Percentiles rank a stretch among this genome's conserved stretches.
These are phyloP conservation scores for Paguma larvata DNA, from an alignment of 2,797 vertebrate species.

Conservation along the genomic window DNA sequence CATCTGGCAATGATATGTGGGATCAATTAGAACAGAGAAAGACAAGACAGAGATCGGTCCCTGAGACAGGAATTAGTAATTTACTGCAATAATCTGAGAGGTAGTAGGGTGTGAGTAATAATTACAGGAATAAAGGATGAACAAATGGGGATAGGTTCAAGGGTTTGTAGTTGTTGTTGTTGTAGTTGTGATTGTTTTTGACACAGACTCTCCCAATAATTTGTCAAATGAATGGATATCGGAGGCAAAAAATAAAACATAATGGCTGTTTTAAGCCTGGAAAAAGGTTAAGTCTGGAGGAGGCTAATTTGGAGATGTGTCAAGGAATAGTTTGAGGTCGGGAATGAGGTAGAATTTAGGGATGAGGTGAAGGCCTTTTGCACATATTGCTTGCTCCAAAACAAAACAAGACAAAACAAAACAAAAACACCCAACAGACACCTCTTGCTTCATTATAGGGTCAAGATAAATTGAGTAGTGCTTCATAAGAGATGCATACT, in stretches of 20 bases:
- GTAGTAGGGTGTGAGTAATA: background rate
- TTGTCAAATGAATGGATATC: background rate
- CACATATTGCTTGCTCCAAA: background rate
- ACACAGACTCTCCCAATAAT: slow-evolving; percentile 13
- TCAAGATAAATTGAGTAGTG: background rate
- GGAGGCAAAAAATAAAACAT: background rate
- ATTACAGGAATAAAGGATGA: background rate
- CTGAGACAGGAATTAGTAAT: background rate
- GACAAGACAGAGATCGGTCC: background rate
- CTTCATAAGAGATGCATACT: background rate
- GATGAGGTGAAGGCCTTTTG: background rate
- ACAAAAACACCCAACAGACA: background rate
- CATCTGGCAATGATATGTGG: background rate
- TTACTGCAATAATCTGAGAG: background rate
- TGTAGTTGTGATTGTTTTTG: background rate
- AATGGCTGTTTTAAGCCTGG: background rate
- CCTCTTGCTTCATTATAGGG: background rate
- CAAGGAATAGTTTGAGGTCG: background rate
- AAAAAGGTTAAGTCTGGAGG: background rate
- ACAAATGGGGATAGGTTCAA: background rate
- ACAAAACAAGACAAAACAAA: background rate
- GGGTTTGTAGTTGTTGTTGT: too few relatives aligned
- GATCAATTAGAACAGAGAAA: background rate
- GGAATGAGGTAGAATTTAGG: background rate
- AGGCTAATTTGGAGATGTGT: background rate